Conservation (phyloP, 2,797 vertebrate genomes). For the Pogonophryne albipinna region DNA sequence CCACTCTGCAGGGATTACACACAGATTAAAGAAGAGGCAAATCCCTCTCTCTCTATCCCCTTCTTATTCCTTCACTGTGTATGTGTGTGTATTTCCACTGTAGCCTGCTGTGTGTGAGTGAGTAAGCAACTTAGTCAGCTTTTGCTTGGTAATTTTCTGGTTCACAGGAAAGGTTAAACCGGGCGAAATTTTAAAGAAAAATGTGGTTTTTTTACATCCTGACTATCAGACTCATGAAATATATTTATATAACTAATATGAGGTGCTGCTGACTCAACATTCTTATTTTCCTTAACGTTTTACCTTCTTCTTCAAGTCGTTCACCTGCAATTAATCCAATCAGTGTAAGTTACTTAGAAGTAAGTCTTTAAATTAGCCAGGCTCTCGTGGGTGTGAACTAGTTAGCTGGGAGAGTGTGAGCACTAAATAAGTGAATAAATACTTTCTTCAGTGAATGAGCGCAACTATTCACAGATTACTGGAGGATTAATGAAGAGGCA, state of each 20-base stretch:
- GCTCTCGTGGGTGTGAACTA: not conserved
- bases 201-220: not conserved
- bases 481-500: slow-evolving; percentile 44
- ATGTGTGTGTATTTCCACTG: not conserved
- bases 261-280: not conserved
- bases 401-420: not conserved
- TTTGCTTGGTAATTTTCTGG: slow-evolving; percentile 2
- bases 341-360: not conserved
- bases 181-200: not conserved
- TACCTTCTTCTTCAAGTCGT: not conserved
- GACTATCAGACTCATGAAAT: not conserved
- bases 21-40: slow-evolving; percentile 52
- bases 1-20: slow-evolving; percentile 56
- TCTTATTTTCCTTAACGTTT: not conserved
- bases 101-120: not conserved
- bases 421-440: slow-evolving; percentile 18
- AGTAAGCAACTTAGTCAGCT: slow-evolving; percentile 6
- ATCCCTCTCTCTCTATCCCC: not conserved
- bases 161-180: slow-evolving; percentile 2
- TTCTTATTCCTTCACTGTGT: not conserved
- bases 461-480: slow-evolving; percentile 33
- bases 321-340: not conserved
- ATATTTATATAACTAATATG: not conserved
- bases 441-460: slow-evolving; percentile 13
- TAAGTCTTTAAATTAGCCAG: not conserved